Base-by-base conservation (phyloP, 2,797 vertebrate genomes). In the Brachyrhaphis roseni region DNA sequence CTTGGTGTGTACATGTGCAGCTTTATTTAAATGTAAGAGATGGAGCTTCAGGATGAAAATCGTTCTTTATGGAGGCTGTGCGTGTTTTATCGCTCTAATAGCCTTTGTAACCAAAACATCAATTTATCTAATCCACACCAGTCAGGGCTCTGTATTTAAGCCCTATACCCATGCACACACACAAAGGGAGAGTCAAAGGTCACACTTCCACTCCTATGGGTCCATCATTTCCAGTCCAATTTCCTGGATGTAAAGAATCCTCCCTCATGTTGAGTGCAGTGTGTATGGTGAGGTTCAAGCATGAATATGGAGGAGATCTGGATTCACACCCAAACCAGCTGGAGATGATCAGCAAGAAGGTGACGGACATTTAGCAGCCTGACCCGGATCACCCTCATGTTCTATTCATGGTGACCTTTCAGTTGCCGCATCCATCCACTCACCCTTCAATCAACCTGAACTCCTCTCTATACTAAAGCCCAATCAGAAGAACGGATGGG, bases 371-470 rank as follows among this genome's bases (percentile, higher is more conserved):
- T 80, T 87, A 89, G 86, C 84, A 80, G 77, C 66, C 43, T 79
- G 75, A 89, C 86, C 86, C 82, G 84, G 82, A 84, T 86, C 82
- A 81, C 15, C 78, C 88, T 97, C 95, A 95, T 96, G 94, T 89
- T 95, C 90, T 95, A 97, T 97, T 97, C 94, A 97, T 96, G 92
- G 76, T 45, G 89, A 96, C 95, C 96, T 95, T 96, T 92, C 76
- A 43, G 73, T 41, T 20, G 39, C 53, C 62, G n/a, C 81, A 43
- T 47, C 46, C 46, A 62, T 75, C 57, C 76, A 53, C 76, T 78
- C 73, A 66, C 59, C 75, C 53, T 36, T 83, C 75, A 74, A 59
- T 62, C 82, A 83, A 84, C 82, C 83, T 36, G 16, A 51, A 72
- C 70, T 34, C 51, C 86, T 82, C 6, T 51, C 47, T 51, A 23